These are phyloP conservation scores for Bryconaethiops microstoma DNA, from an alignment of 2,797 vertebrate species.

Conservation along the genomic window DNA sequence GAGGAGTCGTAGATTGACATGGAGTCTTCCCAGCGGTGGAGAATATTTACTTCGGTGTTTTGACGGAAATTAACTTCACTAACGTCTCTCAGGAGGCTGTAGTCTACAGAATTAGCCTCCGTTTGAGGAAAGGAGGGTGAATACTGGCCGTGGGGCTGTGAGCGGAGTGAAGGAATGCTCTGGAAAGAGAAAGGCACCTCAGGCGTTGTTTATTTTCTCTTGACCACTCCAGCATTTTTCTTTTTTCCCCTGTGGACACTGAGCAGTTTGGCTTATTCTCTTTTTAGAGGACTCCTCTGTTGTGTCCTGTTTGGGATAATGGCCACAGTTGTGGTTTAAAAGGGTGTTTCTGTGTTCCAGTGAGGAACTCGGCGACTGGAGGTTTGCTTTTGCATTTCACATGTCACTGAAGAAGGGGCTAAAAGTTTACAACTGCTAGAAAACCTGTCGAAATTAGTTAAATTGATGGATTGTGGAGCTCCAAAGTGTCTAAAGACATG, in stretches of 20 bases:
- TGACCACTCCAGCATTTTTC: constrained; percentile 24
- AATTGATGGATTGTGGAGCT: constrained; percentile 24
- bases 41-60: constrained; percentile 48
- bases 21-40: background rate
- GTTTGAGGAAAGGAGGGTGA: background rate
- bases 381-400: background rate
- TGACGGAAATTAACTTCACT: constrained; percentile 18
- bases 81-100: background rate
- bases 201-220: constrained; percentile 47
- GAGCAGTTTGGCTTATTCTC: background rate
- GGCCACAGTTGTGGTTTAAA: background rate
- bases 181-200: constrained; percentile 14
- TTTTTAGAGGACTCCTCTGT: too few species aligned
- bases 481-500: constrained; percentile 29
- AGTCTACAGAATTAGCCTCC: background rate
- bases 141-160: too few species aligned
- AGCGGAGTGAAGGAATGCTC: background rate
- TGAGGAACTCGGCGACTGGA: background rate
- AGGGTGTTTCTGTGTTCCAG: background rate
- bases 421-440: background rate
- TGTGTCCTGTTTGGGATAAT: background rate
- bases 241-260: constrained; percentile 12
- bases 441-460: background rate
- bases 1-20: constrained; percentile 31
- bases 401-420: background rate